Conservation (phyloP, 2,888 invertebrate genomes). For the Leucophora obtusa region DNA sequence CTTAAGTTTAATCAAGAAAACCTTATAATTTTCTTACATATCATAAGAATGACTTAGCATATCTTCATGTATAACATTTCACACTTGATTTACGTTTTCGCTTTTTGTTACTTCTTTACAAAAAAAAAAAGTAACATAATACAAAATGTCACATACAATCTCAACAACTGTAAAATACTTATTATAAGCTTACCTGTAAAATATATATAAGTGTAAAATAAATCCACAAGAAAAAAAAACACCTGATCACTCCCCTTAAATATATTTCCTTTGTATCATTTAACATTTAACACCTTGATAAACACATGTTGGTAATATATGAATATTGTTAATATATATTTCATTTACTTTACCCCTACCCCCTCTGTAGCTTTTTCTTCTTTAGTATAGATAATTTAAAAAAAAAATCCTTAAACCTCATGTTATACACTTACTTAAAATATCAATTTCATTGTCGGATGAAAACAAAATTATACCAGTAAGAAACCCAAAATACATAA, state of each 20-base stretch:
- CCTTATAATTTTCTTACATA: constrained; percentile 34
- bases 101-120: background rate
- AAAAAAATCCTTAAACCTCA: constrained; percentile 20
- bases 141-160: constrained; percentile 46
- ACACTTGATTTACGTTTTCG: constrained; percentile 46
- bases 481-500: constrained; percentile 46
- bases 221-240: constrained; percentile 19
- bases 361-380: background rate
- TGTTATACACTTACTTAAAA: constrained; percentile 58
- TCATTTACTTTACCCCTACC: background rate
- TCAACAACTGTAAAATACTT: constrained; percentile 29
- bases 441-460: constrained; percentile 51
- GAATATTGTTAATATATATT: background rate
- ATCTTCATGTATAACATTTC: constrained; percentile 12
- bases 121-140: background rate
- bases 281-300: constrained; percentile 48
- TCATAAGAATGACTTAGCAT: constrained; percentile 38
- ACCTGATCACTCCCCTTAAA: background rate
- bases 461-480: constrained; percentile 44
- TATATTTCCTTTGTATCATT: constrained; percentile 25
- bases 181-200: constrained; percentile 38
- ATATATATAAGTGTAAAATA: background rate
- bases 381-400: background rate
- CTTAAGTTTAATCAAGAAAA: background rate
- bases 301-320: constrained; percentile 13